phyloP scores from a whole-genome alignment of 1,140 invertebrate species.

The Epicauta chinensis region DNA sequence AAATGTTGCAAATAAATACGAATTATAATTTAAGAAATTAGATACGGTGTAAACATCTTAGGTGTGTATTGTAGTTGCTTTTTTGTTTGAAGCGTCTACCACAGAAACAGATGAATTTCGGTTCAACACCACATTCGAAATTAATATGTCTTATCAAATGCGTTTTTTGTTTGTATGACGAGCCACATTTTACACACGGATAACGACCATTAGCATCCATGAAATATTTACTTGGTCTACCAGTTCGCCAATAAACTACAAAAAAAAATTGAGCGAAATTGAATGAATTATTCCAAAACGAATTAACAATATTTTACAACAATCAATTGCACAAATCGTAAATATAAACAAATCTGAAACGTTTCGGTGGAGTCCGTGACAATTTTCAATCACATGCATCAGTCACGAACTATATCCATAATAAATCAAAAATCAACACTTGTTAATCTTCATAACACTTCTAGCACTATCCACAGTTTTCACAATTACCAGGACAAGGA shows the following conservation, averaged over 20 bases:
- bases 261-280: too few species aligned
- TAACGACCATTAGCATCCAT: constrained; percentile 25
- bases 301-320: too few species aligned
- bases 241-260: constrained; percentile 1
- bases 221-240: constrained; percentile 25
- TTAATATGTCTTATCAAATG: constrained; percentile 47
- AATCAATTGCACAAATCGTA: too few species aligned
- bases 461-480: too few species aligned
- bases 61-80: constrained; percentile 42
- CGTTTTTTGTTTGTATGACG: constrained; percentile 49
- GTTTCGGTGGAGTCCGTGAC: too few species aligned
- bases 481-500: too few species aligned
- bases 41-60: constrained; percentile 23
- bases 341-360: too few species aligned
- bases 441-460: too few species aligned
- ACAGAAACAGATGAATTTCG: constrained; percentile 50
- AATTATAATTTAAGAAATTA: constrained; percentile 1
- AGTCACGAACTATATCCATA: too few species aligned
- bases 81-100: constrained; percentile 44
- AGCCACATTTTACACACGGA: constrained; percentile 46
- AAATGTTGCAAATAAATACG: constrained; percentile 4
- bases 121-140: constrained; percentile 51
- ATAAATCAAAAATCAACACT: too few species aligned
- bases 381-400: too few species aligned
- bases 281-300: too few species aligned